Conservation (phyloP, 2,113 vertebrate species). For the Eleginops maclovinus region DNA sequence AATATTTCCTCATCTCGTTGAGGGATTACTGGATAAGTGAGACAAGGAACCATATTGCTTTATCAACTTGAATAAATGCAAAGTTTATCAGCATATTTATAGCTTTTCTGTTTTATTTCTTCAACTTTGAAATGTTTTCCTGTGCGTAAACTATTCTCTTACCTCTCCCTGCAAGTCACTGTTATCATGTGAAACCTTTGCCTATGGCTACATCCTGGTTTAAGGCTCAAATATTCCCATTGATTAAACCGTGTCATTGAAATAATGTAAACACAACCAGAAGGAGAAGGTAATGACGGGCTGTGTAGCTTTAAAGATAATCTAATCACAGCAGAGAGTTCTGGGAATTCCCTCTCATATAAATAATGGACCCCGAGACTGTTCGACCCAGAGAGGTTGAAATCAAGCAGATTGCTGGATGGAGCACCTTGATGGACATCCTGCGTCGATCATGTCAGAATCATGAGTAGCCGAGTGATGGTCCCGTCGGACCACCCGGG, state of each 20-base stretch:
- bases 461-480: constrained; percentile 15
- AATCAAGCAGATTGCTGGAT: constrained; percentile 60
- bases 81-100: neutral
- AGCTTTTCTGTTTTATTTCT: neutral
- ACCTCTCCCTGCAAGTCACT: neutral
- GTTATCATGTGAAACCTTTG: neutral
- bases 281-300: constrained; percentile 25
- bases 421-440: constrained; percentile 52
- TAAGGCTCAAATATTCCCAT: neutral
- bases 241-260: constrained; percentile 38
- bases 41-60: neutral
- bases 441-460: constrained; percentile 48
- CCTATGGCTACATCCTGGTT: constrained; percentile 7
- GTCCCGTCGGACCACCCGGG: constrained; percentile 65
- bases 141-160: neutral
- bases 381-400: constrained; percentile 34
- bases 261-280: constrained; percentile 40
- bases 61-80: constrained; percentile 11
- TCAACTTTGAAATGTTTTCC: neutral
- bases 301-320: constrained; percentile 39
- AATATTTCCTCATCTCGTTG: constrained; percentile 48
- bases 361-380: constrained; percentile 11
- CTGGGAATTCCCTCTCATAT: constrained; percentile 28
- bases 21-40: constrained; percentile 14
- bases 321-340: constrained; percentile 42